Evolutionary conservation across 92 coral and sea anemone genomes (phyloP), one percentile per base, ranked within the genome.

Genomic region (Porites evermanni): DNA sequence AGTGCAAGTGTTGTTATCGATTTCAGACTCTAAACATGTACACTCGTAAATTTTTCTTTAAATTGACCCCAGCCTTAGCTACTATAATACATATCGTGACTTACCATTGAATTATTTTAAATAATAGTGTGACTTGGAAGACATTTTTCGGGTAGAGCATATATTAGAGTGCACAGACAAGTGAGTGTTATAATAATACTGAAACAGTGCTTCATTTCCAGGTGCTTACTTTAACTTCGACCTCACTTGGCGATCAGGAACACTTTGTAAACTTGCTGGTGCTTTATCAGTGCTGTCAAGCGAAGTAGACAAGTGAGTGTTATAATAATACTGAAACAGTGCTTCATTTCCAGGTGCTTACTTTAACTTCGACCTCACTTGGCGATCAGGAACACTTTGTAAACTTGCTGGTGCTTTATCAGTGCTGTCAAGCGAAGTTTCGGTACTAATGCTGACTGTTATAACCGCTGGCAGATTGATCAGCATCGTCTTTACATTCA

Each of bases 381-480:
- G 95, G 95, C 82, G 95, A 18, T 70, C 90, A 2, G 82, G 95
- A 51, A 24, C 26, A 13, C 61, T 87, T 21, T 92, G 95, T 84
- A 79, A 86, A 54, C 71, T 90, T 53, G 93, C 95, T 11, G 95
- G 95, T 64, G 84, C 82, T 9, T 53, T 89, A 32, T 90, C 95
- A n/a, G 84, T 88, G 78, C 79, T 90, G 47, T 92, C 95, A 20
- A 92, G 91, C 64, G 95, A 89, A 58, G 91, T 82, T 8, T 92
- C 95, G 21, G 95, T 92, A 23, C 89, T 89, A 52, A 89, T 82
- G 54, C 85, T 92, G 76, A 77, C 90, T 12, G 78, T 92, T 18
- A 89, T 90, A 29, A 92, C 95, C 32, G 78, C 87, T 47, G 95
- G 89, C 52, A 83, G 95, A 24, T 50, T 92, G 20, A 82, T 89